Evolutionary conservation across 2,797 vertebrate genomes (phyloP).

Genomic region (Alosa sapidissima): DNA sequence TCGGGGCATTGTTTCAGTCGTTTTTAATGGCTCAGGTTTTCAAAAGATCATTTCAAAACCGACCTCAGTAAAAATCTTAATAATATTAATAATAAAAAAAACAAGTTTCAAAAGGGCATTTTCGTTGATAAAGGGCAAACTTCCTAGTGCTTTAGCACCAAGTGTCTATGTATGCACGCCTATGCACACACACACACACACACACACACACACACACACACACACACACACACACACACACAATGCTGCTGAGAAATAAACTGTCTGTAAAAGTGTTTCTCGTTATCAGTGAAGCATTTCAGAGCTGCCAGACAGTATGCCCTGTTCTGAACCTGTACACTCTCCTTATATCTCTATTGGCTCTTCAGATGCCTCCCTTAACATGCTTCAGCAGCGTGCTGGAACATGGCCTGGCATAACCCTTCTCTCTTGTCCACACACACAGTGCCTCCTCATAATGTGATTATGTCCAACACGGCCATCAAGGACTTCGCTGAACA

Average conservation of each 20-base stretch:
- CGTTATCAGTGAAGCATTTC: neutral
- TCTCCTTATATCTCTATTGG: neutral
- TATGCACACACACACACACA: slow-evolving; percentile 8
- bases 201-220: slow-evolving; percentile 10
- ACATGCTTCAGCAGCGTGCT: neutral
- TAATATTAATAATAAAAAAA: too few relatives aligned
- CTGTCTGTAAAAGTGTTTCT: neutral
- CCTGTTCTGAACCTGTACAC: neutral
- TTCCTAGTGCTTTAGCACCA: too few relatives aligned
- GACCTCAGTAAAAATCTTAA: too few relatives aligned
- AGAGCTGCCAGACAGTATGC: neutral
- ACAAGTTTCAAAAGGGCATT: too few relatives aligned
- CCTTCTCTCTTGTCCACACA: neutral
- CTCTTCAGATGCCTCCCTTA: neutral
- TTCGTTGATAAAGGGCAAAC: too few relatives aligned
- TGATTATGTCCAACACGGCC: neutral
- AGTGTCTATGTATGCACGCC: too few relatives aligned
- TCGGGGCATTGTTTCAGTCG: too few relatives aligned
- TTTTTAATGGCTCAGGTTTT: too few relatives aligned
- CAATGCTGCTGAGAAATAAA: neutral
- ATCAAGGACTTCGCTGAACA: neutral
- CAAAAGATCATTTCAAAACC: too few relatives aligned
- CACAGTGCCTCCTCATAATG: neutral
- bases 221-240: slow-evolving; percentile 9
- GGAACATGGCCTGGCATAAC: neutral